phyloP scores from a whole-genome alignment of 2,888 invertebrate genomes.

The Xylota sylvarum region DNA sequence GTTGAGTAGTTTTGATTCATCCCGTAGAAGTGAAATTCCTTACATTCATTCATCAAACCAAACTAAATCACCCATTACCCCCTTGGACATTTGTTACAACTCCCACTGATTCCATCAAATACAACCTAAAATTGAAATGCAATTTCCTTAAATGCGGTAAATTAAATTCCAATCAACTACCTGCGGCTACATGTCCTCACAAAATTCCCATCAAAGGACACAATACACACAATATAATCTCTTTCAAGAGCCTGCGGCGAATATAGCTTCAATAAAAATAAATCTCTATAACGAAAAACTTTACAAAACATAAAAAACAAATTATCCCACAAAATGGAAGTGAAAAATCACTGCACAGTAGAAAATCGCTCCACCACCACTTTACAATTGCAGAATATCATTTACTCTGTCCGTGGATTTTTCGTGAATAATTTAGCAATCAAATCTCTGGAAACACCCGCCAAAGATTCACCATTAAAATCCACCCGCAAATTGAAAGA shows the following conservation, averaged over 20 bases:
- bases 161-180: constrained; percentile 28
- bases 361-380: constrained; percentile 9
- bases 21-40: neutral
- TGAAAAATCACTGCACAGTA: constrained; percentile 71
- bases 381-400: constrained; percentile 68
- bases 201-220: constrained; percentile 29
- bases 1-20: neutral
- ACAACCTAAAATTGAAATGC: constrained; percentile 7
- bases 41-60: neutral
- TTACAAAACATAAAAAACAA: constrained; percentile 63
- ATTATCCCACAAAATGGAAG: constrained; percentile 62
- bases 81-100: neutral
- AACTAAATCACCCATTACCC: neutral
- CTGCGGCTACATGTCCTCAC: constrained; percentile 33
- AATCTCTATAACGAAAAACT: constrained; percentile 44
- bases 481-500: constrained; percentile 71
- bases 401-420: constrained; percentile 61
- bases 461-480: constrained; percentile 72
- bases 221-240: constrained; percentile 28
- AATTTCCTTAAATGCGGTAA: constrained; percentile 17
- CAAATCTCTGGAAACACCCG: constrained; percentile 59
- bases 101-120: neutral
- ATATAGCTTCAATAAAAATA: constrained; percentile 50
- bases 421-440: constrained; percentile 75
- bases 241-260: constrained; percentile 19